Evolutionary conservation across 2,888 invertebrate genomes (phyloP).

Genomic region (Yponomeuta evonymella): DNA sequence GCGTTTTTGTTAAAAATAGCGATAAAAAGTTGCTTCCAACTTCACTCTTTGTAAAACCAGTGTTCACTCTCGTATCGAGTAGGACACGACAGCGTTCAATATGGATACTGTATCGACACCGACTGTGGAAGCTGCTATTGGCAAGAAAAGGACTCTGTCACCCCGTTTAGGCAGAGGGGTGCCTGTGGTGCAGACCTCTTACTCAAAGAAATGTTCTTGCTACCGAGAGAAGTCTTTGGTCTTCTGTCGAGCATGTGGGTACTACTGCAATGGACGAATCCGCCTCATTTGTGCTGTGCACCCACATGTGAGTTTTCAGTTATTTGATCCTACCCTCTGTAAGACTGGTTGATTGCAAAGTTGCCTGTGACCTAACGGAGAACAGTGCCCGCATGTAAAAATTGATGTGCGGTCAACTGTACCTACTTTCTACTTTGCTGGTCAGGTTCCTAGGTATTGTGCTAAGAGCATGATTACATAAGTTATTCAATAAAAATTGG

Average conservation of each 20-base stretch:
- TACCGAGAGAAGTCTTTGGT: slow-evolving; percentile 57
- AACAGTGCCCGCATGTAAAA: too few relatives aligned
- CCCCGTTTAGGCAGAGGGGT: slow-evolving; percentile 56
- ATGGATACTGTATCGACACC: slow-evolving; percentile 35
- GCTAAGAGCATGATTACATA: too few relatives aligned
- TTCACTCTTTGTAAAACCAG: too few relatives aligned
- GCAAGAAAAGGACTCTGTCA: slow-evolving; percentile 42
- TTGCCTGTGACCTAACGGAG: too few relatives aligned
- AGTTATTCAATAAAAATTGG: too few relatives aligned
- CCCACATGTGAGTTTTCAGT: slow-evolving; percentile 49
- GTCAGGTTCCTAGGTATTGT: too few relatives aligned
- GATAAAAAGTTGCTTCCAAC: too few relatives aligned
- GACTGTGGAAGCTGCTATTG: slow-evolving; percentile 55
- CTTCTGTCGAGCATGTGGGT: slow-evolving; percentile 65
- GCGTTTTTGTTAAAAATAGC: too few relatives aligned
- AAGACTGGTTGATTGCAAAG: too few relatives aligned
- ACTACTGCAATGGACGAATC: slow-evolving; percentile 61
- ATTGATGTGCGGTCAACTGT: too few relatives aligned
- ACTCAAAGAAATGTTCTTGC: slow-evolving; percentile 55
- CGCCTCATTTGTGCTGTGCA: slow-evolving; percentile 59
- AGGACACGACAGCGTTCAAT: neutral
- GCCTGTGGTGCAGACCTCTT: slow-evolving; percentile 45
- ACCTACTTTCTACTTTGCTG: too few relatives aligned
- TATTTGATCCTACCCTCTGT: neutral
- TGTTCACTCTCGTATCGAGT: too few relatives aligned